phyloP scores from a whole-genome alignment of 2,797 vertebrate genomes.

The Pipistrellus pipistrellus region DNA sequence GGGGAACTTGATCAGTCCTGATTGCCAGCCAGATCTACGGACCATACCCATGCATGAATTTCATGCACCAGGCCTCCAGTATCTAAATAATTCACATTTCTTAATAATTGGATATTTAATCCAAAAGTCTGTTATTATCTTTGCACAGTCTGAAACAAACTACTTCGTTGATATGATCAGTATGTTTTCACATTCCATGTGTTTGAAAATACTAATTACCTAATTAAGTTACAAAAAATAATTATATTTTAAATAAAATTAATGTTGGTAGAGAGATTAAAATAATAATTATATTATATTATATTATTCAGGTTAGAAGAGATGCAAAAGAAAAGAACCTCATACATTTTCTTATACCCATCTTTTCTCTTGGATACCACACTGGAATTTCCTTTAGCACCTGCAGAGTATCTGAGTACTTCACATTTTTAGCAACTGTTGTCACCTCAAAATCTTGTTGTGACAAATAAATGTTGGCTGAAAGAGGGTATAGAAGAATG shows the following conservation, averaged over 20 bases:
- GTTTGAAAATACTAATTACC: constrained; percentile 74
- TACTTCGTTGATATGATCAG: constrained; percentile 60
- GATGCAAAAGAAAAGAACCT: neutral
- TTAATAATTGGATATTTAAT: constrained; percentile 62
- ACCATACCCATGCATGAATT: no score
- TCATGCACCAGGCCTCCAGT: neutral
- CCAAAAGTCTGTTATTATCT: constrained; percentile 58
- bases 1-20: no score
- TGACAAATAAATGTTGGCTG: neutral
- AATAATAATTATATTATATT: neutral
- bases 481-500: neutral
- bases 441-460: neutral
- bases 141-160: constrained; percentile 45
- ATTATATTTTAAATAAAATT: constrained; percentile 61
- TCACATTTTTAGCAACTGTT: neutral
- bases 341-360: neutral
- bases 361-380: neutral
- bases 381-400: neutral
- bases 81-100: constrained; percentile 40
- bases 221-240: constrained; percentile 59
- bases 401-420: neutral
- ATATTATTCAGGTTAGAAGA: neutral
- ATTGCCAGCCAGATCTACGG: no score
- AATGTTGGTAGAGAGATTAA: constrained; percentile 64
- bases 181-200: constrained; percentile 53